Evolutionary conservation across 1,140 invertebrate species (phyloP), one percentile per base, ranked within the genome.

Genomic region (Akabosia matsudoensis): DNA sequence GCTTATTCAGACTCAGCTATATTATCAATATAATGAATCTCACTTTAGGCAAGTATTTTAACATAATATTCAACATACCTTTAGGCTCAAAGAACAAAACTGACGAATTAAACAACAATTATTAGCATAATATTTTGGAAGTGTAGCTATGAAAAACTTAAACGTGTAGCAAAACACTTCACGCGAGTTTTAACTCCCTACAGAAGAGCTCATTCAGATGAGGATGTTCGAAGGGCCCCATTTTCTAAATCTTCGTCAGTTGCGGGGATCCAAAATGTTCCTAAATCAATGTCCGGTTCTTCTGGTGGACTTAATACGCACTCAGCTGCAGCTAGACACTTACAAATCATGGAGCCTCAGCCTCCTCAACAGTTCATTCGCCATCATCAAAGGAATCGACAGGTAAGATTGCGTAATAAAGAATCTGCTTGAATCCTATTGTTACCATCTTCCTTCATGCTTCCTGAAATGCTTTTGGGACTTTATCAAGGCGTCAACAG

Each of bases 1-100:
- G 86, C 79, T 4, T 82, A 87, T 79, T 87, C 87, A 18, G 87
- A 88, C 73, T 85, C 82, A 82, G 81, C 80, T 31, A 73, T 77
- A 33, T 77, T 72, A 28, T 30, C 76, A 33, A 14, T 72, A 7
- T 22, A 31, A 75, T 45, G 79, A 78, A 70, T 73, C 79, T 67
- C 73, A 54, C 14, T 16, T 80, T 61, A 76, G 79, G 79, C 76
- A 67, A 72, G 70, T 72, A 28, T 22, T 10, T 24, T 64, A 7
- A 22, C 7, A 22, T 64, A 7, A 64, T 4, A 64, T 28, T 70
- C 24, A 56, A 56, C n/a, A n/a, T n/a, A 4, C n/a, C 24, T 56
- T 7, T 56, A 56, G 37, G 18, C 14, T 13, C 10, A 56, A 10
- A 56, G 7, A 56, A 56, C 10, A 56, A 4, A 16, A 56, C 54